Base-by-base conservation (phyloP, 2,888 invertebrate genomes). In the Oscheius sp. region DNA sequence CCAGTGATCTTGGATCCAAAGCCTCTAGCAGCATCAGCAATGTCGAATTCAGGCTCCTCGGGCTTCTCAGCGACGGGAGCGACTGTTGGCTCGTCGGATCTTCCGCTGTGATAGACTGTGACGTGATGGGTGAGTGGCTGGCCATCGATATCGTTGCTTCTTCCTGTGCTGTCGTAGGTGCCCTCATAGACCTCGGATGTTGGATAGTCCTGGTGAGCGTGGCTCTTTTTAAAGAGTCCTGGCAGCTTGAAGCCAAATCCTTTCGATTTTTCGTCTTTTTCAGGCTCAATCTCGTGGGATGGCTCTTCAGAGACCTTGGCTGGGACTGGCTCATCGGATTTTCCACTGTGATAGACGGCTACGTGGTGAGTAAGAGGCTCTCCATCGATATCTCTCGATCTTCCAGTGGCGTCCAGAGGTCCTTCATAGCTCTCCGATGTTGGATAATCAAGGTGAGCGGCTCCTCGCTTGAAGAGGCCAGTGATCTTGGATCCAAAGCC, bases 391-490 rank as follows among this genome's bases (percentile, higher is more conserved):
- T 81, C 78, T 65, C 58, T 50, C 29, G 42, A 37, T 45, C 57
- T 42, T 27, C 23, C 29, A 31, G 70, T 65, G 12, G 57, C 39
- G 5, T 70, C 66, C 39, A 72, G 65, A 50, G 72, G 75, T 27
- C 80, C 80, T 10, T 53, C 55, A 39, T 70, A 81, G 33, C 27
- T 23, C 37, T 75, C 80, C 23, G 80, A 65, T n/a, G 63, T 42
- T 33, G 80, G 79, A 63, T 81, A 81, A 64, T 79, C 80, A 31
- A 71, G 72, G 45, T 78, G 72, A 31, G 79, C 70, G 25, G 73
- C 46, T 27, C 73, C 65, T 39, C 66, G 69, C 50, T 76, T 75
- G 74, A 76, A 76, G 31, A 76, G 64, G 42, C 76, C 75, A 48
- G 72, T 69, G 52, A 76, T 57, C 65, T 75, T 74, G 33, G 15